Conservation (phyloP, 2,797 vertebrate genomes). For the Lates japonicus region DNA sequence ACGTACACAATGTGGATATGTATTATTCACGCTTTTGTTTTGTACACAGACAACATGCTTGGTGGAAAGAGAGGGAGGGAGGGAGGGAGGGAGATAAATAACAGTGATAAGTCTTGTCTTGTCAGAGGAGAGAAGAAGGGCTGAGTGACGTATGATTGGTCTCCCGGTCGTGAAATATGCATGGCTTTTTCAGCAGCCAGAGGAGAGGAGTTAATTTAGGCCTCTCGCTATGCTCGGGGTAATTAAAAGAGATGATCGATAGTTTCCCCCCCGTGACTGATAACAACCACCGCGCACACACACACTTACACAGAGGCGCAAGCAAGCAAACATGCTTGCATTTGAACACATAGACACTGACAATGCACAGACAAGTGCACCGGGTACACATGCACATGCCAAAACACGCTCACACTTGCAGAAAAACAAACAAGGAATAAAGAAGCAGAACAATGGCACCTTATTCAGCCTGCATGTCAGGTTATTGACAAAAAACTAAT, state of each 20-base stretch:
- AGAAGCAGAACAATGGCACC: conserved; percentile 18
- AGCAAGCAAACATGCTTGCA: conserved; percentile 39
- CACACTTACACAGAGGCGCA: conserved; percentile 18
- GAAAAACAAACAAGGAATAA: conserved; percentile 39
- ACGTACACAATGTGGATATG: conserved; percentile 65
- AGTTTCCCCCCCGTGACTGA: conserved; percentile 85
- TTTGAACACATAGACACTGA: conserved; percentile 34
- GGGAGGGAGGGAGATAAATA: conserved; percentile 81
- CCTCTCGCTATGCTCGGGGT: conserved; percentile 87
- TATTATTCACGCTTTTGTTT: conserved; percentile 85
- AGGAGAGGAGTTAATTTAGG: conserved; percentile 90
- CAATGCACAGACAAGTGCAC: conserved; percentile 42
- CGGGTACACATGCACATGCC: conserved; percentile 14
- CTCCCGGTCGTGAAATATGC: conserved; percentile 88
- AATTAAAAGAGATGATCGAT: conserved; percentile 92
- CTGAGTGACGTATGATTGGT: conserved; percentile 87
- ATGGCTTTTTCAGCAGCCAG: conserved; percentile 87
- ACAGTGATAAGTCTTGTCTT: conserved; percentile 86
- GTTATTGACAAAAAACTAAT: background rate
- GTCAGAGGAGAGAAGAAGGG: conserved; percentile 81
- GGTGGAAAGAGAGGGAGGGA: conserved; percentile 39
- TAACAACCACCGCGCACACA: conserved; percentile 80
- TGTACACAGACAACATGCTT: conserved; percentile 79
- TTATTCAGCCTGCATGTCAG: background rate
- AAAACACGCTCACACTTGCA: conserved; percentile 22